phyloP scores from a whole-genome alignment of 2,797 vertebrate genomes.

The Amniataba percoides region DNA sequence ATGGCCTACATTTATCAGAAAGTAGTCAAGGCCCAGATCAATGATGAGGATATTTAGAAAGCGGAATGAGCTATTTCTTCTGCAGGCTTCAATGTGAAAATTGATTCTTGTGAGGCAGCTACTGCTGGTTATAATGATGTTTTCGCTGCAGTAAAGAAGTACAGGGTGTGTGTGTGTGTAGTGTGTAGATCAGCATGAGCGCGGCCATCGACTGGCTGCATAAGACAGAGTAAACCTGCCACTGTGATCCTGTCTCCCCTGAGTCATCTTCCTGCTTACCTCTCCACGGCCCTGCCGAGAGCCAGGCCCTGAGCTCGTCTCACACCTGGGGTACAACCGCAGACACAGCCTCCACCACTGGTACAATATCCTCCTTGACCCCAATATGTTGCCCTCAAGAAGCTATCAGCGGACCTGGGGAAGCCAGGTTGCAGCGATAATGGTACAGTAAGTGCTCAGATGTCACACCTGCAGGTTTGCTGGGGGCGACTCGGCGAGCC shows the following conservation, averaged over 20 bases:
- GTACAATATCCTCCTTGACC: constrained; percentile 59
- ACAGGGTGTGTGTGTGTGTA: constrained; percentile 8
- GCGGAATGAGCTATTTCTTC: constrained; percentile 61
- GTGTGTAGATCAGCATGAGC: constrained; percentile 19
- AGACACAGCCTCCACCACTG: constrained; percentile 29
- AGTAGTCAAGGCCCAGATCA: constrained; percentile 54
- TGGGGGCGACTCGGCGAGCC: constrained; percentile 26
- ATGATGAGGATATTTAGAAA: constrained; percentile 67
- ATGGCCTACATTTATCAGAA: constrained; percentile 56
- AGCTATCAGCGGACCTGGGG: constrained; percentile 48
- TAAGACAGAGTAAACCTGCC: constrained; percentile 63
- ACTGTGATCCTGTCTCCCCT: constrained; percentile 57
- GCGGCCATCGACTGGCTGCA: constrained; percentile 43
- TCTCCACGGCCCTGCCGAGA: constrained; percentile 46
- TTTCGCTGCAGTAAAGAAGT: constrained; percentile 40
- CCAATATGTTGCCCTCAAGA: constrained; percentile 56
- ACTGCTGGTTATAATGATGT: constrained; percentile 51
- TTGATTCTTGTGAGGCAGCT: constrained; percentile 51
- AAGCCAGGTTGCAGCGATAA: constrained; percentile 53
- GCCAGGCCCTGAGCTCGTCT: constrained; percentile 45
- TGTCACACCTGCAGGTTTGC: constrained; percentile 58
- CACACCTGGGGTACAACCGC: constrained; percentile 32
- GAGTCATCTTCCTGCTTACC: constrained; percentile 48
- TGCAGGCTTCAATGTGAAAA: constrained; percentile 39
- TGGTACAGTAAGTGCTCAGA: constrained; percentile 32